Conservation (phyloP, 2,888 invertebrate species). For the Campoplex nolae region DNA sequence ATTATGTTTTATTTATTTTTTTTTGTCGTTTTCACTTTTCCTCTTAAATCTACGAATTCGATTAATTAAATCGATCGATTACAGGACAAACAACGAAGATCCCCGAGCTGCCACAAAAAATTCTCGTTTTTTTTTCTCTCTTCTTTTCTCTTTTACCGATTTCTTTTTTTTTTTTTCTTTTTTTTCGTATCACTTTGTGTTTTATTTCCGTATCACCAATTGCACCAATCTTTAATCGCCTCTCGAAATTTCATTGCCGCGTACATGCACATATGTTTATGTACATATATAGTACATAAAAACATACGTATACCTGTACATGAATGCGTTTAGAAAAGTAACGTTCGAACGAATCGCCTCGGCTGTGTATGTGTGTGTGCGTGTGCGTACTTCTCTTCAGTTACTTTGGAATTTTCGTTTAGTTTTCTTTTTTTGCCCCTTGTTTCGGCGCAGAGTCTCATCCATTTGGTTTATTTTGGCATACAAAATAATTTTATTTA, state of each 20-base stretch:
- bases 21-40: slow-evolving; percentile 39
- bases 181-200: slow-evolving; percentile 34
- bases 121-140: slow-evolving; percentile 14
- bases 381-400: slow-evolving; percentile 23
- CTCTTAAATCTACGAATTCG: slow-evolving; percentile 63
- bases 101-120: slow-evolving; percentile 56
- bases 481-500: slow-evolving; percentile 84
- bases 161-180: slow-evolving; percentile 54
- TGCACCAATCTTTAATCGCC: slow-evolving; percentile 55
- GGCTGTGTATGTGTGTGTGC: slow-evolving; percentile 44
- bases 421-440: slow-evolving; percentile 26
- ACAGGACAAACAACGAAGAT: slow-evolving; percentile 61
- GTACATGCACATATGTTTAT: slow-evolving; percentile 22
- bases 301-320: slow-evolving; percentile 6
- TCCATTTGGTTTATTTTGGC: slow-evolving; percentile 83
- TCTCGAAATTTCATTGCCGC: slow-evolving; percentile 30
- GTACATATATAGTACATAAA: slow-evolving; percentile 11
- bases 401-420: slow-evolving; percentile 23
- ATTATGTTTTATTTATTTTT: slow-evolving; percentile 21
- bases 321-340: slow-evolving; percentile 48
- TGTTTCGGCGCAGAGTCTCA: slow-evolving; percentile 67
- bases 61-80: slow-evolving; percentile 58
- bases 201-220: slow-evolving; percentile 59
- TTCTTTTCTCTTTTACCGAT: slow-evolving; percentile 2
- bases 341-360: slow-evolving; percentile 47